phyloP scores from a whole-genome alignment of 2,797 vertebrate species.

The Falco concolor region DNA sequence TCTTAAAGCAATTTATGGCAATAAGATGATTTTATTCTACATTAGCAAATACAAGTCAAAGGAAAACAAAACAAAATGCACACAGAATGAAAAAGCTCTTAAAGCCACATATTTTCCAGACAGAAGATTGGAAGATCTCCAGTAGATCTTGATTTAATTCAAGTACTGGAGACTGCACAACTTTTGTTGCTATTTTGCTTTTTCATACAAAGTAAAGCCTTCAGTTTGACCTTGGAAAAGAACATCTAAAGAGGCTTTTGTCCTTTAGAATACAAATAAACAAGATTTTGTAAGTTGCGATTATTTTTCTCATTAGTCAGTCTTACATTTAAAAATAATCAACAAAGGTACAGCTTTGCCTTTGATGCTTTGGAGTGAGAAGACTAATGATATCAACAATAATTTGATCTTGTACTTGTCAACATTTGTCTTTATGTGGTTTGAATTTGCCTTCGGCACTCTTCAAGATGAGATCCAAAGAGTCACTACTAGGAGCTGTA shows the following conservation, averaged over 20 bases:
- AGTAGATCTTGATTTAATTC: constrained; percentile 55
- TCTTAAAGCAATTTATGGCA: background rate
- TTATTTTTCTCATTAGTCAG: constrained; percentile 13
- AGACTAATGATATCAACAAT: background rate
- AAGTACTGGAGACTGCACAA: constrained; percentile 1
- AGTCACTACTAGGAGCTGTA: background rate
- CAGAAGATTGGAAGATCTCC: constrained; percentile 40
- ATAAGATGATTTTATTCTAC: background rate
- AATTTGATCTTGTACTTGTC: background rate
- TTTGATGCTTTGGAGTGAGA: constrained; percentile 14
- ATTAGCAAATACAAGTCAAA: background rate
- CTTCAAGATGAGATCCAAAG: background rate
- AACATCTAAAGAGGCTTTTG: background rate
- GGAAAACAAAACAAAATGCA: background rate
- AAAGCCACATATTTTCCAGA: constrained; percentile 39
- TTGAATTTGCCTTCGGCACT: background rate
- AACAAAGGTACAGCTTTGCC: background rate
- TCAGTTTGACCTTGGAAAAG: constrained; percentile 16
- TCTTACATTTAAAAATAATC: constrained; percentile 12
- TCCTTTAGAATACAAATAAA: background rate
- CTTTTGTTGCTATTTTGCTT: background rate
- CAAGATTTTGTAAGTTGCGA: background rate
- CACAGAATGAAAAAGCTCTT: background rate
- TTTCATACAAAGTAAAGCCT: background rate
- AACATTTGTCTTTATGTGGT: constrained; percentile 17